Evolutionary conservation across 2,888 invertebrate genomes (phyloP).

Genomic region (Torymus auratus): DNA sequence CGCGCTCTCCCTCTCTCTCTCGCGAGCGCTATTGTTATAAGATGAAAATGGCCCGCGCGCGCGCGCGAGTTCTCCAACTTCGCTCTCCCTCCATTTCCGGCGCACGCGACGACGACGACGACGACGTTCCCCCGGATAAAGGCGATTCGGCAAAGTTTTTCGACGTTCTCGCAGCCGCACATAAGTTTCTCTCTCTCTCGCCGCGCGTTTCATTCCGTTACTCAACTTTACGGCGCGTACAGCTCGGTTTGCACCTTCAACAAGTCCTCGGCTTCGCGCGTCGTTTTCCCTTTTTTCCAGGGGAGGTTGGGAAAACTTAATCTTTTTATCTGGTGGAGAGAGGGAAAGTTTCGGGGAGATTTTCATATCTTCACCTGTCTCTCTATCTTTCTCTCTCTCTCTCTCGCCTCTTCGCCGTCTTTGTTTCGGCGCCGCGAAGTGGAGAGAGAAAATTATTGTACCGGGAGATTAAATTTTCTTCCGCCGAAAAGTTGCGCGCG

Average conservation of each 20-base stretch:
- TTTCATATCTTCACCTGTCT: constrained; percentile 53
- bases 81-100: too few relatives aligned
- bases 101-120: constrained; percentile 3
- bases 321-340: constrained; percentile 40
- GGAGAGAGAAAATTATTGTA: constrained; percentile 49
- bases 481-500: constrained; percentile 31
- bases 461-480: constrained; percentile 50
- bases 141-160: constrained; percentile 57
- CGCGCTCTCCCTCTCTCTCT: too few relatives aligned
- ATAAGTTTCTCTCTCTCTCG: constrained; percentile 45
- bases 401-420: background rate
- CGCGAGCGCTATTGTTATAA: constrained; percentile 35
- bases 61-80: constrained; percentile 24
- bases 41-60: constrained; percentile 33
- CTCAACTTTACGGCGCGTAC: constrained; percentile 36
- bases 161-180: constrained; percentile 33
- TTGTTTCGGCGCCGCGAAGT: background rate
- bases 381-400: background rate
- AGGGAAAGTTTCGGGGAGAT: constrained; percentile 45
- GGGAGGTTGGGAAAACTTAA: constrained; percentile 9
- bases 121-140: constrained; percentile 43
- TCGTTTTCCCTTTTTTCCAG: background rate
- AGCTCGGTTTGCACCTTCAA: constrained; percentile 44
- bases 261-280: constrained; percentile 34
- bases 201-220: constrained; percentile 22